Percentiles rank a stretch among this genome's conserved stretches.
phyloP scores from a whole-genome alignment of 2,113 vertebrate species.

The Aspiorhynchus laticeps region DNA sequence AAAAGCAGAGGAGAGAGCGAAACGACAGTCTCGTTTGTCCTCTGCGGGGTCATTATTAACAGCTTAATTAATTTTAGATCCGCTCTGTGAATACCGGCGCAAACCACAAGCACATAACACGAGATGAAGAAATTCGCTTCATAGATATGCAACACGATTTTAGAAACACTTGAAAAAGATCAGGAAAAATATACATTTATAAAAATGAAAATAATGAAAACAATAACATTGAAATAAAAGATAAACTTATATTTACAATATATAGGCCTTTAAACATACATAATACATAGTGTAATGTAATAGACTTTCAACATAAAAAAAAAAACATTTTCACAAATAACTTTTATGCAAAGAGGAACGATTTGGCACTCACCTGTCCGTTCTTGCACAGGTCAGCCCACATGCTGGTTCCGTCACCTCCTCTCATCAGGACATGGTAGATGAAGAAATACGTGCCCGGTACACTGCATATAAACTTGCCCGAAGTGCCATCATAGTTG shows the following conservation, averaged over 20 bases:
- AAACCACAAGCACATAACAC: not conserved
- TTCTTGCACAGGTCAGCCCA: slow-evolving; percentile 99
- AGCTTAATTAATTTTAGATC: slow-evolving; percentile 24
- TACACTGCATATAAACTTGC: slow-evolving; percentile 96
- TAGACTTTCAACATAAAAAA: not conserved
- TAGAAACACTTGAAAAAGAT: not conserved
- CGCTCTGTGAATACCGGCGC: slow-evolving; percentile 10
- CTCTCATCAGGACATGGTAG: slow-evolving; percentile 98
- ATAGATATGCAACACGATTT: not conserved
- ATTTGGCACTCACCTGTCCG: slow-evolving; percentile 85
- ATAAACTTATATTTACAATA: not conserved
- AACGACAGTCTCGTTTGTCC: slow-evolving; percentile 31
- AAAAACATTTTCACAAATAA: not conserved
- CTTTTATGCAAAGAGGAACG: not conserved
- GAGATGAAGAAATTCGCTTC: not conserved
- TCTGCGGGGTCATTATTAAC: slow-evolving; percentile 37
- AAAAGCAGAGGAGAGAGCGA: slow-evolving; percentile 22
- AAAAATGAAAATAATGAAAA: not conserved
- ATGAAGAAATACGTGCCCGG: slow-evolving; percentile 98
- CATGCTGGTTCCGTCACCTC: slow-evolving; percentile 97
- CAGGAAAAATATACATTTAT: not conserved
- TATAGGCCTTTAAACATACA: not conserved
- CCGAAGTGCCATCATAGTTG: slow-evolving; percentile 93
- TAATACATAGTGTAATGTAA: too few species aligned
- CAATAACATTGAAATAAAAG: not conserved